Evolutionary conservation across 2,888 invertebrate species (phyloP).

Genomic region (Eucera pruinosa): DNA sequence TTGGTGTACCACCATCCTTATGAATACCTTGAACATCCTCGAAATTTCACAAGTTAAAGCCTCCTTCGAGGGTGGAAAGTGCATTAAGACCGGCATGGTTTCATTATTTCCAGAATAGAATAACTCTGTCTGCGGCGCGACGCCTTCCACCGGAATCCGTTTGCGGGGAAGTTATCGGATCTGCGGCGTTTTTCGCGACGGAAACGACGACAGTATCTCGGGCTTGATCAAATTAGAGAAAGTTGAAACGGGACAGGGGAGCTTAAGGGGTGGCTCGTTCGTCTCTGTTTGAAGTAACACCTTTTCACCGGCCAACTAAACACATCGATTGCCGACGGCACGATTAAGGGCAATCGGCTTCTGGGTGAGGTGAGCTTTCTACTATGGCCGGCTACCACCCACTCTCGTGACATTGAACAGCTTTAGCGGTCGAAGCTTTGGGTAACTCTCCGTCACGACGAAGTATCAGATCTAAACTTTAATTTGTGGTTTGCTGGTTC

Average conservation of each 20-base stretch:
- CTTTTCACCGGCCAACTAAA: slow-evolving; percentile 28
- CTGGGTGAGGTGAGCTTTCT: not conserved
- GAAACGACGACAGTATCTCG: slow-evolving; percentile 31
- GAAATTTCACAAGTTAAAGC: slow-evolving; percentile 5
- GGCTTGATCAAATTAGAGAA: slow-evolving; percentile 51
- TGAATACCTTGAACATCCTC: slow-evolving; percentile 10
- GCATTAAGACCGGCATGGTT: slow-evolving; percentile 5
- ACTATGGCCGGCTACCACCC: not conserved
- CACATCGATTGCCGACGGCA: slow-evolving; percentile 33
- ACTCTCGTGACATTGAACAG: not conserved
- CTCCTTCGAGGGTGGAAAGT: slow-evolving; percentile 6
- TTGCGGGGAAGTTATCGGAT: slow-evolving; percentile 37
- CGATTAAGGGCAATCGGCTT: slow-evolving; percentile 49
- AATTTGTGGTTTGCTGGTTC: not conserved
- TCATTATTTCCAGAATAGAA: slow-evolving; percentile 24
- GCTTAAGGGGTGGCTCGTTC: slow-evolving; percentile 23
- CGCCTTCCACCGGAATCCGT: slow-evolving; percentile 20
- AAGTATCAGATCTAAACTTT: not conserved
- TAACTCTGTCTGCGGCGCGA: not conserved
- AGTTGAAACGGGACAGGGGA: slow-evolving; percentile 38
- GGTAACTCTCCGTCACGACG: not conserved
- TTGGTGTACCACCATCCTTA: slow-evolving; percentile 13
- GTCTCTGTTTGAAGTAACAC: slow-evolving; percentile 31
- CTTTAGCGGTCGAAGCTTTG: not conserved
- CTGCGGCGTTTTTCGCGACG: slow-evolving; percentile 22